Evolutionary conservation across 2,888 invertebrate genomes (phyloP), one percentile per base, ranked within the genome.

Genomic region (Melipona beecheii): DNA sequence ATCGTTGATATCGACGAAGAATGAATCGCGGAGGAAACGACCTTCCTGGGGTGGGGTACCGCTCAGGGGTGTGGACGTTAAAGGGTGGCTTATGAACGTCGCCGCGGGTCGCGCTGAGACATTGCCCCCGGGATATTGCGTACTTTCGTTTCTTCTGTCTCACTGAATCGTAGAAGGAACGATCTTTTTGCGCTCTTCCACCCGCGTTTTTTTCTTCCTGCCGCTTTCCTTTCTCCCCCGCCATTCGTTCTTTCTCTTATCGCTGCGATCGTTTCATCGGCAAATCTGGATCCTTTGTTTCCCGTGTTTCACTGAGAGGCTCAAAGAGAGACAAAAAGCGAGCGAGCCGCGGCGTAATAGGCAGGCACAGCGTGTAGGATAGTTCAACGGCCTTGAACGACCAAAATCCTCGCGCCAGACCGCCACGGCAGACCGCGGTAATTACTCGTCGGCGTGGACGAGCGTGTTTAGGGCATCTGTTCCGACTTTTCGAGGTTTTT

Each of bases 71-170:
- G 50, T 5, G 82, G 74, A 66, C 73, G 89, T 86, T 89, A 88
- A 87, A 87, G 86, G 87, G 77, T 88, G 49, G 81, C 78, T 88
- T 79, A 58, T 81, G 73, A 84, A 75, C 72, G 79, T 54, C 73
- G 78, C 56, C 77, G 36, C 56, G 62, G 77, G 87, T 81, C 75
- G 79, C 70, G 43, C 43, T 80, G 72, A 83, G 69, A 62, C 68
- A 85, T 87, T 31, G 79, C 72, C 27, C 77, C 74, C 83, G 24
- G 83, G 83, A 90, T 86, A 86, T 86, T 83, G 78, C 77, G 43
- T 5, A 36, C 52, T 24, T 58, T 75, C 60, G 80, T 69, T 58
- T 69, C 62, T 56, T 4, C 31, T 50, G 68, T 54, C 69, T 13
- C 31, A 2, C n/a, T 36, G 36, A 65, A 36, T 65, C 64, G 11